phyloP scores from a whole-genome alignment of 2,888 invertebrate species.

The Coleophora deauratella region DNA sequence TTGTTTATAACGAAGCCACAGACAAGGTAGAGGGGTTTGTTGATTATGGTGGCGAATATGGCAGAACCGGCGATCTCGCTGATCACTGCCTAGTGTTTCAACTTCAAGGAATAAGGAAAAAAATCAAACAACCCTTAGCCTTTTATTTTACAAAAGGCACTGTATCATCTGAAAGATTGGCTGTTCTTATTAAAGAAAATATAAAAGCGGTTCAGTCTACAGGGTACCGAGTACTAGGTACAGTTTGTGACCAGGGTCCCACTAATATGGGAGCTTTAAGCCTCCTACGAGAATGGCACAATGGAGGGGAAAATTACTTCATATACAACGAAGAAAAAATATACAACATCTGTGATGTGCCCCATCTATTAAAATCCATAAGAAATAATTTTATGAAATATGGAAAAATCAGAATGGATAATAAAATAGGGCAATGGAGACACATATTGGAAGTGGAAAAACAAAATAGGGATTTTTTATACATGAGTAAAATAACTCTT shows the following conservation, averaged over 20 bases:
- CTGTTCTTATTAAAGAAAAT: too few relatives aligned
- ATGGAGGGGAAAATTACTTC: too few relatives aligned
- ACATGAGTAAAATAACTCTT: constrained; percentile 12
- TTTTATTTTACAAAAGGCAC: background rate
- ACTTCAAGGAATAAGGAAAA: constrained; percentile 5
- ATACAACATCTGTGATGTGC: background rate
- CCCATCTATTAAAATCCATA: constrained; percentile 7
- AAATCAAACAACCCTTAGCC: constrained; percentile 10
- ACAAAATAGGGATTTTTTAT: constrained; percentile 7
- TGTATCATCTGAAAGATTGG: too few relatives aligned
- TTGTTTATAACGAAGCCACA: constrained; percentile 4
- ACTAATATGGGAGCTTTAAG: too few relatives aligned
- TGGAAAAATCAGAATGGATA: constrained; percentile 1
- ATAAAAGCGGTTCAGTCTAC: too few relatives aligned
- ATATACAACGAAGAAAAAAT: background rate
- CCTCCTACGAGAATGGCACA: too few relatives aligned
- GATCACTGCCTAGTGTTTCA: constrained; percentile 8
- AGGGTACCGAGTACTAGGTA: too few relatives aligned
- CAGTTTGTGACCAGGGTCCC: too few relatives aligned
- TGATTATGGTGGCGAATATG: constrained; percentile 3
- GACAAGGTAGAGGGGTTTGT: constrained; percentile 10
- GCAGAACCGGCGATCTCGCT: constrained; percentile 1
- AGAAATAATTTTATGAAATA: constrained; percentile 1
- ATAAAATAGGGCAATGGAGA: constrained; percentile 10
- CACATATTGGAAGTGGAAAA: constrained; percentile 12